These are phyloP conservation scores for Actenoides lindsayi DNA, from an alignment of 2,113 vertebrate species.

Conservation along the genomic window DNA sequence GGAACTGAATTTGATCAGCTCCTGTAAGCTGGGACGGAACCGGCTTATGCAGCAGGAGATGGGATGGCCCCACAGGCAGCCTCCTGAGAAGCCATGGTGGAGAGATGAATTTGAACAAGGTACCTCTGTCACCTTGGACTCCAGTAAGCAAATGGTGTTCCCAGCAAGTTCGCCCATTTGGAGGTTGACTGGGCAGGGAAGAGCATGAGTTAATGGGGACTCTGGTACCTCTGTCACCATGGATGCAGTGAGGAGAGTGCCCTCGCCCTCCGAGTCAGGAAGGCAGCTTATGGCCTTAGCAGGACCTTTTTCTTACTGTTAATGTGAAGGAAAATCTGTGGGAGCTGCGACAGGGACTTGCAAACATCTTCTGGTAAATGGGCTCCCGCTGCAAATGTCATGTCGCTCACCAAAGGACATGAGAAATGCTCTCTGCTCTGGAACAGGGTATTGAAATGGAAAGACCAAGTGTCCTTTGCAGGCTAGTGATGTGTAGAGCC, in stretches of 20 bases:
- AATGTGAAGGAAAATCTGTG: not conserved
- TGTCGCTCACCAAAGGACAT: not conserved
- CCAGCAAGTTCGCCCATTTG: not conserved
- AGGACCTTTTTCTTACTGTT: not conserved
- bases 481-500: accelerated
- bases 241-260: not conserved
- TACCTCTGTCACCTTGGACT: not conserved
- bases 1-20: not conserved
- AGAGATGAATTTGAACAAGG: not conserved
- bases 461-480: accelerated
- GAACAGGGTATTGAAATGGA: not conserved
- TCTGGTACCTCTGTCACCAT: accelerated
- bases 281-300: not conserved
- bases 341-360: not conserved
- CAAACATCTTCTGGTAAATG: not conserved
- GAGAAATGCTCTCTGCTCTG: not conserved
- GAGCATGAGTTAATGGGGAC: not conserved
- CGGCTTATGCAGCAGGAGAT: not conserved
- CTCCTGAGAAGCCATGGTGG: not conserved
- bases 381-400: not conserved
- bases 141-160: not conserved
- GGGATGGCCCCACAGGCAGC: not conserved
- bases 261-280: not conserved
- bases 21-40: not conserved
- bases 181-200: not conserved